A percentile compares a stretch with the other conserved stretches of the same genome.
phyloP scores from a whole-genome alignment of 2,797 vertebrate species.

The Hylomyscus alleni region DNA sequence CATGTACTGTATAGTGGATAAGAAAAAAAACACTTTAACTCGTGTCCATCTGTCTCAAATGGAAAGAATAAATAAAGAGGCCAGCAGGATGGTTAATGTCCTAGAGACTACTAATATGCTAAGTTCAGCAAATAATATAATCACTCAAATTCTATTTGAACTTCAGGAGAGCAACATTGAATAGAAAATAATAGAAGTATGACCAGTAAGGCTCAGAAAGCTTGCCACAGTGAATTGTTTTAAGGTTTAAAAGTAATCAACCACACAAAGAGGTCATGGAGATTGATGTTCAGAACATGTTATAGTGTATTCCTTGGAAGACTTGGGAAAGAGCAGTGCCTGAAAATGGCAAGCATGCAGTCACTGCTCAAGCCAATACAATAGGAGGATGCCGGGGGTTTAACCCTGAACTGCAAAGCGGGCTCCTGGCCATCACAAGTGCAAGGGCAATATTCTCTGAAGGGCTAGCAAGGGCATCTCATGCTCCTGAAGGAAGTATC shows the following conservation, averaged over 20 bases:
- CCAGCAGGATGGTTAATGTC: not conserved
- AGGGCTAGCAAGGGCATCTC: not conserved
- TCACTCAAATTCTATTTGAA: not conserved
- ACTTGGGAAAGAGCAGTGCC: not conserved
- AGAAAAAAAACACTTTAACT: not conserved
- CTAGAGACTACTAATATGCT: not conserved
- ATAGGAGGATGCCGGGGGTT: not conserved
- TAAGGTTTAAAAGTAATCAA: constrained; percentile 8
- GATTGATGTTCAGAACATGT: not conserved
- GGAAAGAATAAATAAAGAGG: not conserved
- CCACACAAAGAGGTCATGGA: not conserved
- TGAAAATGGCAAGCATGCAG: not conserved
- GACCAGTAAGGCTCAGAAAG: not conserved
- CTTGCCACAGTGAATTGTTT: not conserved
- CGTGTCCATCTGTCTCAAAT: not conserved
- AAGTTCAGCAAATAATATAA: constrained; percentile 27
- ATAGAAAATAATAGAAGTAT: not conserved
- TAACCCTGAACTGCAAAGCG: not conserved
- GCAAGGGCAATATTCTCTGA: not conserved
- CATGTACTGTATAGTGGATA: not conserved
- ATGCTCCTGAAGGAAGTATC: not conserved
- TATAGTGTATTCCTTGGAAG: not conserved
- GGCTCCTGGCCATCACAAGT: not conserved
- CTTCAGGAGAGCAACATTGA: constrained; percentile 21
- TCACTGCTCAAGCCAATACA: not conserved